Evolutionary conservation across 2,113 vertebrate genomes (phyloP).

Genomic region (Malurus melanocephalus): DNA sequence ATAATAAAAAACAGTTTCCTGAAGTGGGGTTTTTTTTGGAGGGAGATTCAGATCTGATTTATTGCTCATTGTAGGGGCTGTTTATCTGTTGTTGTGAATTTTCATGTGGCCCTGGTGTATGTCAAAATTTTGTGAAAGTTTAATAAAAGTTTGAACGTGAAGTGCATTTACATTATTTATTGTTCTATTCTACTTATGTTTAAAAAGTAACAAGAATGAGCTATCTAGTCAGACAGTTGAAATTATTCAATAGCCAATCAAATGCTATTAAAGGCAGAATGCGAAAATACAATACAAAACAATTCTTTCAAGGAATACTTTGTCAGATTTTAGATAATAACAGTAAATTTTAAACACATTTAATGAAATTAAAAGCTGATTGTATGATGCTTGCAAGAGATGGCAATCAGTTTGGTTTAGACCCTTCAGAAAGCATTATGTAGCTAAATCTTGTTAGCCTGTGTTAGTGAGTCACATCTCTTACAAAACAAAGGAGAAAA

Average conservation of each 20-base stretch:
- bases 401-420: background rate
- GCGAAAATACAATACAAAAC: background rate
- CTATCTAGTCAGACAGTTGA: background rate
- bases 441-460: background rate
- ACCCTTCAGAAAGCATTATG: background rate
- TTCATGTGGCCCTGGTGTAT: background rate
- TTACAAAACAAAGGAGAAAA: background rate
- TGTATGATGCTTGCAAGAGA: background rate
- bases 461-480: background rate
- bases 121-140: conserved; percentile 11
- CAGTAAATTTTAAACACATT: background rate
- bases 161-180: conserved; percentile 20
- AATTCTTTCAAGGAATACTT: background rate
- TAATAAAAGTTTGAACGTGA: background rate
- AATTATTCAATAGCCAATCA: background rate
- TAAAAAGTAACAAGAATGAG: background rate
- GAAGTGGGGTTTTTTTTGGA: background rate
- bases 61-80: background rate
- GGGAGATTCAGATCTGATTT: background rate
- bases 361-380: background rate
- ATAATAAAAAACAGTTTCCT: conserved; percentile 26
- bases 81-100: conserved; percentile 29
- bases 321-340: background rate
- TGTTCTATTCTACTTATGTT: conserved; percentile 7
- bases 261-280: background rate